Base-by-base conservation (phyloP, 2,888 invertebrate species). In the Dynastes tityus region DNA sequence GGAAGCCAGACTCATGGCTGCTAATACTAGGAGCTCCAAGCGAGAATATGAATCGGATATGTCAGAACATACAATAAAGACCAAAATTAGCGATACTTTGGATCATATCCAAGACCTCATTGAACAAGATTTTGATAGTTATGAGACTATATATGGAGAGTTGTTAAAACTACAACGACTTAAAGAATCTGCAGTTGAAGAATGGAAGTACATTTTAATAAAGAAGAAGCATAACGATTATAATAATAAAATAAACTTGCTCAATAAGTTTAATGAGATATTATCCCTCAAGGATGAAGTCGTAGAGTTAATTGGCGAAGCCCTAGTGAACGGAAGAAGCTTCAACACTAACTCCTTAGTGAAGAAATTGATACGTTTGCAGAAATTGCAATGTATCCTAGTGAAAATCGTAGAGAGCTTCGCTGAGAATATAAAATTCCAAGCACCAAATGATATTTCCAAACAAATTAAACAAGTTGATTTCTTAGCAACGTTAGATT, bases 391-490 rank as follows among this genome's bases (percentile, higher is more conserved):
- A 76, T 85, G 86, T 61, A 79, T 87, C 4, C 84, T 88, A 11
- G 82, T 83, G 6, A 84, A 85, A 76, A 84, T 87, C 1, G 83
- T 86, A 1, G 87, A 85, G 49, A 85, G 86, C 78, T 86, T 87
- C 68, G 83, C 84, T n/a, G 84, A 86, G 40, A 82, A 84, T 5
- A 84, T 88, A 13, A 85, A 86, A 77, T 90, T 90, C 80, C 90
- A 91, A 22, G 89, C 89, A 71, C 87, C 89, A 11, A 86, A 90
- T 40, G 89, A 90, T 80, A 89, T 90, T 16, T 80, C 90, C 81
- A 90, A 90, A 2, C 91, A 91, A 86, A 91, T 91, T 82, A 89
- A 89, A 51, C 90, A 91, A 84, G 90, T 91, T 1, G 85, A 88
- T 65, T 84, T 81, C 58, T 80, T 88, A 9, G 81, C 85, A 9